A percentile compares a stretch with the other conserved stretches of the same genome.
These are phyloP conservation scores for Nymphalis urticae DNA, from an alignment of 2,888 invertebrate genomes.

Conservation along the genomic window DNA sequence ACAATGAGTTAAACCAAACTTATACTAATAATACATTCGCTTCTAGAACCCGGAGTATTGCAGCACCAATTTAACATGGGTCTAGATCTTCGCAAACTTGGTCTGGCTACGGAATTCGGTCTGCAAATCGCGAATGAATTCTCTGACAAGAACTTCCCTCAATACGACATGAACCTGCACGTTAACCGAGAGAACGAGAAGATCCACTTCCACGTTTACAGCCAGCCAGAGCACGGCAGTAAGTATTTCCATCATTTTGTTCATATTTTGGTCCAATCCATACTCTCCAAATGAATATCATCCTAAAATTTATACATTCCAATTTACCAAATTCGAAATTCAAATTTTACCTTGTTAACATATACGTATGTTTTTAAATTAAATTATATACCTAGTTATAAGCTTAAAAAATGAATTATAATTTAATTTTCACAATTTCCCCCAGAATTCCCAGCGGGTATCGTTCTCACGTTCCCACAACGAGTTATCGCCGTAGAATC, in stretches of 20 bases:
- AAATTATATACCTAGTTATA: too few species aligned
- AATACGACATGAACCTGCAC: constrained; percentile 87
- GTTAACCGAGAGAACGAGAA: constrained; percentile 86
- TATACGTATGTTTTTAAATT: too few species aligned
- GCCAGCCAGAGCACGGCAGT: constrained; percentile 84
- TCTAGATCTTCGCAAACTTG: constrained; percentile 87
- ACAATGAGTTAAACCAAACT: too few species aligned
- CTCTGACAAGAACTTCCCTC: constrained; percentile 80
- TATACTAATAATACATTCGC: too few species aligned
- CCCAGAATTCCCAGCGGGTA: constrained; percentile 68
- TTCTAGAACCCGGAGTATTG: constrained; percentile 74
- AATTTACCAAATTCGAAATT: too few species aligned
- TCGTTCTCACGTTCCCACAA: constrained; percentile 85
- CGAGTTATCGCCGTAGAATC: constrained; percentile 85
- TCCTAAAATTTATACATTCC: too few species aligned
- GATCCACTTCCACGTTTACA: constrained; percentile 85
- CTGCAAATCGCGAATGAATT: constrained; percentile 84
- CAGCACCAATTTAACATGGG: constrained; percentile 84
- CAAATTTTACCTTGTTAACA: too few species aligned
- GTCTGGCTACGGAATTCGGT: constrained; percentile 88
- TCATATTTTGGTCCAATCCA: not conserved
- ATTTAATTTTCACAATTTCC: not conserved
- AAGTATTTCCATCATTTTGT: constrained; percentile 44
- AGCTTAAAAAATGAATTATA: not conserved
- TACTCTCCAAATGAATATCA: too few species aligned